phyloP scores from a whole-genome alignment of 2,888 invertebrate species.

The Mellilla xanthometata region DNA sequence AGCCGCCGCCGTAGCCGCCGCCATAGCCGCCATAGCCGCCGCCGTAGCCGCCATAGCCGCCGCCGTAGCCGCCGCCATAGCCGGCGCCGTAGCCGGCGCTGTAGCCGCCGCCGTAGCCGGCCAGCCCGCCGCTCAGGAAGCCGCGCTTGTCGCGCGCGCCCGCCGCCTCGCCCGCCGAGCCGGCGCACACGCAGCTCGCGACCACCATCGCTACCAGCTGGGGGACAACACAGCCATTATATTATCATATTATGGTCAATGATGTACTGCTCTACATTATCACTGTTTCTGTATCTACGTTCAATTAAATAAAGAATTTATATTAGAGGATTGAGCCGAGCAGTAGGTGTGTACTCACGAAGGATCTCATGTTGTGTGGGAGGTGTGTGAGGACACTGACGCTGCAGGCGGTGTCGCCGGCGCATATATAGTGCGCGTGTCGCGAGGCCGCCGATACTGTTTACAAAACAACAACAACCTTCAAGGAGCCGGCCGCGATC shows the following conservation, averaged over 20 bases:
- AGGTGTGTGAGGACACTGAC: conserved; percentile 2
- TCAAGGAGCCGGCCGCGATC: no score
- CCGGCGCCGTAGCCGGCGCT: conserved; percentile 20
- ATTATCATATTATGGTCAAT: no score
- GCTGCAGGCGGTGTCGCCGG: neutral
- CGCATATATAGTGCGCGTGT: neutral
- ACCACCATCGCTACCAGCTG: neutral
- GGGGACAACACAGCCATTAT: no score
- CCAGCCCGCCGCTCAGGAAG: conserved; percentile 3
- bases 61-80: conserved; percentile 1
- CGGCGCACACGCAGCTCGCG: neutral
- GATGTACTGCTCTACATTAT: no score
- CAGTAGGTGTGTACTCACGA: no score
- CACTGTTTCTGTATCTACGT: no score
- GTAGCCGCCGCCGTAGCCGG: conserved; percentile 20
- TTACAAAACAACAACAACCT: no score
- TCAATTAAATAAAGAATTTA: no score
- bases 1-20: conserved; percentile 27
- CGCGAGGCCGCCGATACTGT: neutral
- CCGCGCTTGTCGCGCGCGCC: conserved; percentile 3
- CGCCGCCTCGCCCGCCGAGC: neutral
- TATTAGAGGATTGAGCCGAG: no score
- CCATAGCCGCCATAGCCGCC: conserved; percentile 1
- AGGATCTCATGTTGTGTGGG: conserved; percentile 11
- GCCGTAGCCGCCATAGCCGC: conserved; percentile 13